Evolutionary conservation across 2,888 invertebrate genomes (phyloP).

Genomic region (Branchipolynoe longqiensis): DNA sequence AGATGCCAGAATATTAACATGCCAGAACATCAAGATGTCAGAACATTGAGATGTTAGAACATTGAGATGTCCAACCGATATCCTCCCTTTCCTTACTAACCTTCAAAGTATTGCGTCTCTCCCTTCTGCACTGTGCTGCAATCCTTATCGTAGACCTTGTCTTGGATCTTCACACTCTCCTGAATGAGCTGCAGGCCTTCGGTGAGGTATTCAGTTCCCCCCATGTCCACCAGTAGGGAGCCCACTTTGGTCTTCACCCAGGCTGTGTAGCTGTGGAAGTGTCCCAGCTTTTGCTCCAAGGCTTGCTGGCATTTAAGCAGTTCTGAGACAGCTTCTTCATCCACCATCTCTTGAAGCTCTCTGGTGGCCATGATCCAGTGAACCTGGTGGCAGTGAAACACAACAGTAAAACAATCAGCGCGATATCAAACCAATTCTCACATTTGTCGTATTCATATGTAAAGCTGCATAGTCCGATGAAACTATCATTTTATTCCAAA

Average conservation of each 20-base stretch:
- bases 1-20: too few species aligned
- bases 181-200: neutral
- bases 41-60: too few species aligned
- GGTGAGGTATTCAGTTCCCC: neutral
- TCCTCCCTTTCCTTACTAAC: neutral
- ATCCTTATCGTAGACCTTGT: neutral
- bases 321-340: neutral
- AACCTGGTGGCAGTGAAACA: neutral
- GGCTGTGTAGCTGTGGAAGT: constrained; percentile 13
- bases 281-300: neutral
- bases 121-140: constrained; percentile 9
- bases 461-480: too few species aligned
- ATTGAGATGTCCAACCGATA: too few species aligned
- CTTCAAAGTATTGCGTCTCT: neutral
- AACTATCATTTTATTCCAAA: too few species aligned
- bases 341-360: neutral
- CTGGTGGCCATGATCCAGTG: neutral
- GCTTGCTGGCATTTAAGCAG: neutral
- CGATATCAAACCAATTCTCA: neutral
- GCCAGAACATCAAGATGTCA: too few species aligned
- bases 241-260: constrained; percentile 10
- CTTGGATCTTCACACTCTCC: constrained; percentile 27
- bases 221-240: neutral
- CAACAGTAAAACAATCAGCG: neutral
- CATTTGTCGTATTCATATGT: neutral